Evolutionary conservation across 2,888 invertebrate species (phyloP).

Genomic region (Tridacna crocea): DNA sequence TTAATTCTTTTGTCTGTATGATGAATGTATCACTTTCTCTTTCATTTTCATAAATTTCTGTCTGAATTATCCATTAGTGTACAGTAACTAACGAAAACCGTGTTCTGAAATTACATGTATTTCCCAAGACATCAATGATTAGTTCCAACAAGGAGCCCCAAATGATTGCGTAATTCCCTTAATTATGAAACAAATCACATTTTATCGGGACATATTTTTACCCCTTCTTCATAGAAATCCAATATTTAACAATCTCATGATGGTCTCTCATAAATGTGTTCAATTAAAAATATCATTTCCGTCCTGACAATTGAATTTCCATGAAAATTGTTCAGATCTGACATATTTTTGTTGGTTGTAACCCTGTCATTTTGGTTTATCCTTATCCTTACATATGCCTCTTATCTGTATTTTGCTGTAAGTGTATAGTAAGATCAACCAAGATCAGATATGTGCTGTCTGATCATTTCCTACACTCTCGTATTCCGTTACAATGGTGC

Average conservation of each 20-base stretch:
- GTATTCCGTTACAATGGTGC: too few relatives aligned
- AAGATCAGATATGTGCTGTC: too few relatives aligned
- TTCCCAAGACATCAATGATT: slow-evolving; percentile 13
- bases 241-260: slow-evolving; percentile 40
- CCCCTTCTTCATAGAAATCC: slow-evolving; percentile 19
- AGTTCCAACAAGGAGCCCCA: slow-evolving; percentile 14
- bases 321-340: slow-evolving; percentile 48
- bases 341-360: slow-evolving; percentile 33
- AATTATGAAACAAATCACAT: slow-evolving; percentile 25
- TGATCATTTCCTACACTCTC: too few relatives aligned
- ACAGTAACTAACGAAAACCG: slow-evolving; percentile 17
- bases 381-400: too few relatives aligned
- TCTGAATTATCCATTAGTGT: slow-evolving; percentile 13
- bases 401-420: too few relatives aligned
- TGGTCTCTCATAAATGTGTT: slow-evolving; percentile 38
- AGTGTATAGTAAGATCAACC: too few relatives aligned
- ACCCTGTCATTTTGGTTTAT: slow-evolving; percentile 3
- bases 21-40: background rate
- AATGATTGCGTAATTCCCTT: slow-evolving; percentile 24
- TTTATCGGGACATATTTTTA: slow-evolving; percentile 13
- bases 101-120: background rate
- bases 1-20: too few relatives aligned
- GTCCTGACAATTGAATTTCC: slow-evolving; percentile 49
- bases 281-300: slow-evolving; percentile 52
- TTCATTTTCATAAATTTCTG: slow-evolving; percentile 21